Conservation (phyloP, 1,140 invertebrate species). For the Philotrypesis tridentata region DNA sequence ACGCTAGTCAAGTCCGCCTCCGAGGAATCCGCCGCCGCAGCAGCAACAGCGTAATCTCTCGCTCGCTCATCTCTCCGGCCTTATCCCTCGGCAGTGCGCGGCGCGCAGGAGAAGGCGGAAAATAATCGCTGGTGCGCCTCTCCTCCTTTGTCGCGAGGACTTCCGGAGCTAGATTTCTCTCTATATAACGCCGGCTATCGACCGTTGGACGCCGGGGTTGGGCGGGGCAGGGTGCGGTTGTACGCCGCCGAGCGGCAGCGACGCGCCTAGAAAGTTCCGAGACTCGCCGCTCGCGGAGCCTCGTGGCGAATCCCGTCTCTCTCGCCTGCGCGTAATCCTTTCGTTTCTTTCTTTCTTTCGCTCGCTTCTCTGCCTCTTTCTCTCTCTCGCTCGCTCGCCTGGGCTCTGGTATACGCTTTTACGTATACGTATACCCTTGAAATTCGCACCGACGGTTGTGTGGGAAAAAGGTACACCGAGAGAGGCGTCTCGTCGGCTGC, state of each 20-base stretch:
- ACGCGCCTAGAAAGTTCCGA: constrained; percentile 61
- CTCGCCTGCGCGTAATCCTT: background rate
- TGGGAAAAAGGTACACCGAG: background rate
- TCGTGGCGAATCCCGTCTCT: background rate
- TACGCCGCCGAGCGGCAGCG: constrained; percentile 47
- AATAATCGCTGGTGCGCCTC: background rate
- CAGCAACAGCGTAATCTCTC: too few species aligned
- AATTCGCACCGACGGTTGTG: background rate
- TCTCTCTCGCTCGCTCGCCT: background rate
- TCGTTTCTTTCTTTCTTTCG: background rate
- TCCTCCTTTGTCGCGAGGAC: constrained; percentile 29
- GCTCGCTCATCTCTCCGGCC: too few species aligned
- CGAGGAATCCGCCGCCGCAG: too few species aligned
- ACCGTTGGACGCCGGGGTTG: constrained; percentile 66
- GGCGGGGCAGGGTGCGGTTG: constrained; percentile 73
- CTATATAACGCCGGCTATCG: constrained; percentile 57
- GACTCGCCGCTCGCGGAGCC: background rate
- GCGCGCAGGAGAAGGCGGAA: too few species aligned
- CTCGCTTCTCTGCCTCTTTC: background rate
- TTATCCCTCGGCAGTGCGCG: too few species aligned
- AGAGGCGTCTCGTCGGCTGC: background rate
- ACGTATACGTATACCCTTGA: background rate
- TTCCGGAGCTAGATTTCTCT: constrained; percentile 30
- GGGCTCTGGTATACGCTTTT: background rate
- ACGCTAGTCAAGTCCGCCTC: too few species aligned